Conservation (phyloP, 2,888 invertebrate genomes). For the Blera fallax region DNA sequence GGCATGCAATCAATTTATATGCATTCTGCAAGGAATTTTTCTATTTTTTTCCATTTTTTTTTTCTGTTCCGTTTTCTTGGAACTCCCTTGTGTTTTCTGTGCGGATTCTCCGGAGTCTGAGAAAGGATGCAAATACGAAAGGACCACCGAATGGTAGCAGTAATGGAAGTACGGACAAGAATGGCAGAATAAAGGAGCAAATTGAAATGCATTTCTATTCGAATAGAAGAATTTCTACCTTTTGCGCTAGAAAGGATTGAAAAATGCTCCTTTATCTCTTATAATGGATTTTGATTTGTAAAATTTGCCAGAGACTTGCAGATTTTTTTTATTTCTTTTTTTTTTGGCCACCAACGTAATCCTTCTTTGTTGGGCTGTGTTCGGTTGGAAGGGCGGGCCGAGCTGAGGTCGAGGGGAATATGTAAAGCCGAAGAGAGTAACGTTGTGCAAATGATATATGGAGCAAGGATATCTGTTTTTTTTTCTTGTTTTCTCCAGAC, state of each 20-base stretch:
- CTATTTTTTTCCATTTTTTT: background rate
- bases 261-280: conserved; percentile 67
- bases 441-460: conserved; percentile 27
- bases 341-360: conserved; percentile 9
- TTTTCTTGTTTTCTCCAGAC: background rate
- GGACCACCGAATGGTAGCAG: conserved; percentile 32
- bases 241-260: conserved; percentile 51
- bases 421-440: background rate
- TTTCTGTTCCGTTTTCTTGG: background rate
- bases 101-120: conserved; percentile 5
- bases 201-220: conserved; percentile 60
- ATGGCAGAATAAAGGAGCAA: conserved; percentile 39
- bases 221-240: conserved; percentile 34
- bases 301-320: conserved; percentile 65
- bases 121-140: conserved; percentile 62
- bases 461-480: background rate
- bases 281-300: conserved; percentile 72
- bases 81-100: background rate
- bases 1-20: conserved; percentile 72
- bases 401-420: background rate
- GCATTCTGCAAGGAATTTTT: conserved; percentile 57
- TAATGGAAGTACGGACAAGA: conserved; percentile 15
- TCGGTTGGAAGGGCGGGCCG: too few species aligned
- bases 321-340: conserved; percentile 14
- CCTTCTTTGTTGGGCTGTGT: background rate